Evolutionary conservation across 1,140 invertebrate genomes (phyloP), one percentile per base, ranked within the genome.

Genomic region (Diabrotica undecimpunctata): DNA sequence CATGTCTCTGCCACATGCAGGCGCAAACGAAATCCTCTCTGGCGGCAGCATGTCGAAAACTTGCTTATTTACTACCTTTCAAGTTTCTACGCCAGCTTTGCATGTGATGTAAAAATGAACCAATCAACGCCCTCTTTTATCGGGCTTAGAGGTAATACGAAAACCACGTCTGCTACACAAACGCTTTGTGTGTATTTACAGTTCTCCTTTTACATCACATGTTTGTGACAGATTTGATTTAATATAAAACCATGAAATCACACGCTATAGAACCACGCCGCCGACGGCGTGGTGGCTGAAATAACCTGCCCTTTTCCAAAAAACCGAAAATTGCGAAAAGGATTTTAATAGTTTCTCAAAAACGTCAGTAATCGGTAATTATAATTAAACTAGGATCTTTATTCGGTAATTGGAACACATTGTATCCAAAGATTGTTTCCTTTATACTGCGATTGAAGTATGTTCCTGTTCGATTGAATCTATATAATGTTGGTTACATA

Each of bases 61-160:
- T 71, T 71, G 70, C 70, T 71, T 71, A 71, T 71, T 71, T 71
- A 62, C 70, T 66, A 66, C 67, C 67, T 71, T 69, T 69, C 67
- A 69, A 71, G 58, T 50, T 69, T 69, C 14, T 6, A 69, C 62
- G 46, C 61, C 67, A 65, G 67, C 65, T 66, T 69, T 69, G 64
- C 64, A 64, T 66, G 60, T 66, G 67, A 69, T 69, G 67, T 66
- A 69, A 64, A 66, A 69, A 66, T 69, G 67, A 69, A 69, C 67
- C 61, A 69, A 66, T 66, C 65, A 66, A 65, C 67, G 61, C 65
- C 58, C 67, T 63, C 67, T 69, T 69, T 68, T 56, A 68, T 57
- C 41, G 66, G 61, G 56, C 65, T 62, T 62, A 63, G 60, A 25
- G 25, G 25, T 25, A 25, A 25, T 25, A 25, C 25, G 25, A 62